phyloP scores from a whole-genome alignment of 2,113 vertebrate species.

The Dasyurus viverrinus region DNA sequence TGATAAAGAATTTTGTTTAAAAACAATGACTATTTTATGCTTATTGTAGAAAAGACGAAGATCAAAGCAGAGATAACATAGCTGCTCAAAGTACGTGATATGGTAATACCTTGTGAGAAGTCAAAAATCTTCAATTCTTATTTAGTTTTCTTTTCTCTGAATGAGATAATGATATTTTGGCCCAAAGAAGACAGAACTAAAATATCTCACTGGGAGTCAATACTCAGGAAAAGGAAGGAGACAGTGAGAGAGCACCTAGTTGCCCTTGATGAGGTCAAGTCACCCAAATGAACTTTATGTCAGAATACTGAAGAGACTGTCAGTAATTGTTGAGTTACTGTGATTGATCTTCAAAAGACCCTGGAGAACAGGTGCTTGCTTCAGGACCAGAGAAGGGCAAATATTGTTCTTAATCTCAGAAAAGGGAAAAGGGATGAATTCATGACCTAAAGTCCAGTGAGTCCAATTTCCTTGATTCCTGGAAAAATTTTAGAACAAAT shows the following conservation, averaged over 20 bases:
- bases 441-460: background rate
- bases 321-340: too few relatives aligned
- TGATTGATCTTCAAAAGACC: background rate
- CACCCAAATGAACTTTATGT: background rate
- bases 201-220: background rate
- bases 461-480: background rate
- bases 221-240: background rate
- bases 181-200: background rate
- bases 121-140: background rate
- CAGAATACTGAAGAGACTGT: too few relatives aligned
- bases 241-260: background rate
- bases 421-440: background rate
- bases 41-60: background rate
- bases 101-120: background rate
- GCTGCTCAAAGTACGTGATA: background rate
- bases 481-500: background rate
- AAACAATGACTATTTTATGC: background rate
- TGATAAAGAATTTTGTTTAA: background rate
- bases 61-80: background rate
- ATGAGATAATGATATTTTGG: background rate
- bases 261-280: background rate
- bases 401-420: background rate
- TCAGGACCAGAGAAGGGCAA: background rate
- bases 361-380: background rate
- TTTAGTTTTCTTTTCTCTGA: background rate